Percentiles rank a stretch among this genome's conserved stretches.
phyloP scores from a whole-genome alignment of 2,113 vertebrate species.

The Taurulus bubalis region DNA sequence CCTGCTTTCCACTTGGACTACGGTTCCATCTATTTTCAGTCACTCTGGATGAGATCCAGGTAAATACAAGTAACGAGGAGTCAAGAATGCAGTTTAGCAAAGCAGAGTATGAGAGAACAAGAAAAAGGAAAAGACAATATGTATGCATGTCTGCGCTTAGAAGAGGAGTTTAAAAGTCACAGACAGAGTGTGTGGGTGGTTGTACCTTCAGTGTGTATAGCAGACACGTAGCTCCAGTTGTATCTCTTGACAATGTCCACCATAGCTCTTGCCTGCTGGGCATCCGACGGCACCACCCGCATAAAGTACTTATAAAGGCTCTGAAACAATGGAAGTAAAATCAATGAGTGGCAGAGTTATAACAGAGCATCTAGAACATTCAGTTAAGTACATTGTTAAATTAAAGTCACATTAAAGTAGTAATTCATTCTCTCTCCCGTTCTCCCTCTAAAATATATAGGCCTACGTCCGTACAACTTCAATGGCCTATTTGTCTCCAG shows the following conservation, averaged over 20 bases:
- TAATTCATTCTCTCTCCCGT: neutral
- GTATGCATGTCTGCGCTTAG: slow-evolving; percentile 2
- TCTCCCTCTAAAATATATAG: slow-evolving; percentile 2
- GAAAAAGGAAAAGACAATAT: slow-evolving; percentile 8
- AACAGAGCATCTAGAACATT: slow-evolving; percentile 13
- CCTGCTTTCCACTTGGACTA: neutral
- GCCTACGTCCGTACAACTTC: neutral
- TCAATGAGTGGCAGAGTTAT: neutral
- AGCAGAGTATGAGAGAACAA: slow-evolving; percentile 1
- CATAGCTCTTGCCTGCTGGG: slow-evolving; percentile 97
- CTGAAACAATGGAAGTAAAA: slow-evolving; percentile 56
- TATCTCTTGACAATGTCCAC: slow-evolving; percentile 99
- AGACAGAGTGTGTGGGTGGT: slow-evolving; percentile 17
- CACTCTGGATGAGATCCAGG: neutral
- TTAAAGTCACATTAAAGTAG: slow-evolving; percentile 24
- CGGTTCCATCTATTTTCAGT: neutral
- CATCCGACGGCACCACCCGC: slow-evolving; percentile 97
- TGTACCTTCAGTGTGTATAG: slow-evolving; percentile 95
- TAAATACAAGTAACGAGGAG: slow-evolving; percentile 23
- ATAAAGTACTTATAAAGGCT: slow-evolving; percentile 98
- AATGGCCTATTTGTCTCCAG: neutral
- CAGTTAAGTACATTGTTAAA: neutral
- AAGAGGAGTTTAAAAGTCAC: slow-evolving; percentile 5
- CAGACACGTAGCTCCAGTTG: slow-evolving; percentile 99
- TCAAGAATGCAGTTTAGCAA: neutral